Evolutionary conservation across 2,113 vertebrate species (phyloP).

Genomic region (Mungos mungo): DNA sequence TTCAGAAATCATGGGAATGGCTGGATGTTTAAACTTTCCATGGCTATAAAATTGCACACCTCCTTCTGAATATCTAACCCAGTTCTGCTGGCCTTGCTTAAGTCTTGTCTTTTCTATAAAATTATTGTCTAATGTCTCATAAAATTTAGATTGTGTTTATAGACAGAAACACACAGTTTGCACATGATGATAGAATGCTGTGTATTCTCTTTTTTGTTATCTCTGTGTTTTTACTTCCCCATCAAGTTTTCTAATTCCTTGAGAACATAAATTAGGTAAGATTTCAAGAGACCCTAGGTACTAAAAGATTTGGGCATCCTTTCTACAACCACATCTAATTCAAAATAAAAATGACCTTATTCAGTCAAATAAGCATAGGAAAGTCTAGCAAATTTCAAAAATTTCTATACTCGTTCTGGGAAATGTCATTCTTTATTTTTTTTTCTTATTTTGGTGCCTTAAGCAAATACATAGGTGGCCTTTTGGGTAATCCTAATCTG

Average conservation of each 20-base stretch:
- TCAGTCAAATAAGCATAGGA: not conserved
- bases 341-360: constrained; percentile 36
- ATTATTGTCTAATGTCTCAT: not conserved
- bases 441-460: not conserved
- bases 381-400: not conserved
- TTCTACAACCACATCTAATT: not conserved
- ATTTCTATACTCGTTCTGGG: not conserved
- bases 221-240: not conserved
- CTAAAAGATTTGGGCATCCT: not conserved
- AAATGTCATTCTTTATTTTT: not conserved
- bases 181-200: not conserved
- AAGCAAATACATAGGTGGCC: not conserved
- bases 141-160: not conserved
- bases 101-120: not conserved
- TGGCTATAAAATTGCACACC: not conserved
- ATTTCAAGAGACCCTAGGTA: not conserved
- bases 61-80: not conserved
- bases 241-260: not conserved
- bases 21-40: not conserved
- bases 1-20: not conserved
- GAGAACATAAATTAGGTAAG: not conserved
- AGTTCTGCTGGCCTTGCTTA: not conserved
- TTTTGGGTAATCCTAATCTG: not conserved
- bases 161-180: not conserved
- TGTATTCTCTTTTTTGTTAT: not conserved